Evolutionary conservation across 2,797 vertebrate genomes (phyloP).

Genomic region (Eurystomus glaucurus): DNA sequence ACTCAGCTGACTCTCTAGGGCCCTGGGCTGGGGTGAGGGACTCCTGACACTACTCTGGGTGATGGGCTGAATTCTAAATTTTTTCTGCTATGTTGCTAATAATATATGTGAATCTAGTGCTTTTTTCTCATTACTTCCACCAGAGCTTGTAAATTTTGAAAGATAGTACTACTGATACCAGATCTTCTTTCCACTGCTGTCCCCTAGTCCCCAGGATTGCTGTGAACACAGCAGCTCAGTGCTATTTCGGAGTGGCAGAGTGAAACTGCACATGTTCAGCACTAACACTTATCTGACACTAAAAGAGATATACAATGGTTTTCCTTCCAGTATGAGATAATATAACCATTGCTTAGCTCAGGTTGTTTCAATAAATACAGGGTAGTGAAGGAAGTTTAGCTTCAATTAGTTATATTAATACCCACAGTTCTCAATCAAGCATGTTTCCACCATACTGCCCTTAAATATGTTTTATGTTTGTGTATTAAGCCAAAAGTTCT

Average conservation of each 20-base stretch:
- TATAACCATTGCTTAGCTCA: slow-evolving; percentile 13
- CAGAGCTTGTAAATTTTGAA: neutral
- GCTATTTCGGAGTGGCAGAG: neutral
- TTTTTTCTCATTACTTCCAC: neutral
- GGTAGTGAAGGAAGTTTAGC: neutral
- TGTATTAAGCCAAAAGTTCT: slow-evolving; percentile 63
- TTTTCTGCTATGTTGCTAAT: neutral
- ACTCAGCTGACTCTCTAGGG: neutral
- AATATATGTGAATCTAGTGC: neutral
- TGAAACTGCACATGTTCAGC: neutral
- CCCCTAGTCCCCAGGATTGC: neutral
- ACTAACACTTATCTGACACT: neutral
- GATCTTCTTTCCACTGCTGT: neutral
- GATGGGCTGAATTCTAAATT: neutral
- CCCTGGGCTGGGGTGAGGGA: neutral
- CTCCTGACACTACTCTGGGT: neutral
- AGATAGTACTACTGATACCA: neutral
- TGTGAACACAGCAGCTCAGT: neutral
- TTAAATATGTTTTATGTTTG: slow-evolving; percentile 66
- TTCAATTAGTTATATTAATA: slow-evolving; percentile 66
- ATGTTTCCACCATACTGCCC: slow-evolving; percentile 20
- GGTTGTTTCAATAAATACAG: slow-evolving; percentile 43
- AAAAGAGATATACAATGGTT: neutral
- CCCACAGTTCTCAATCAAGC: slow-evolving; percentile 41
- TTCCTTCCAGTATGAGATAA: slow-evolving; percentile 28